Evolutionary conservation across 1,140 invertebrate genomes (phyloP).

Genomic region (Euura lappo): DNA sequence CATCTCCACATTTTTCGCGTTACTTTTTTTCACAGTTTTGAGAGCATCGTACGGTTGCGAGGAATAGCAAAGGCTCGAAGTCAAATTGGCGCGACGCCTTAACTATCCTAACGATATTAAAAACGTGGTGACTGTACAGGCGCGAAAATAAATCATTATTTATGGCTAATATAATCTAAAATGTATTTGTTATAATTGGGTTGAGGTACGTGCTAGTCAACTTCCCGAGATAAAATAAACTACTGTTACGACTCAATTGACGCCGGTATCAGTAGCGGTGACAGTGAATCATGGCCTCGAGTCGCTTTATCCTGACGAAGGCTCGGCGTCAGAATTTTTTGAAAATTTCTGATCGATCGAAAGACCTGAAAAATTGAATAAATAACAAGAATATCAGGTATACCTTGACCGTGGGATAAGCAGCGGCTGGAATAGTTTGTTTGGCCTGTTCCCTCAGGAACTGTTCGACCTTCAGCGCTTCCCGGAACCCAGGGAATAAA

Average conservation of each 20-base stretch:
- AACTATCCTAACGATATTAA: neutral
- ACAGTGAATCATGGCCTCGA: neutral
- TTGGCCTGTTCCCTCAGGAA: slow-evolving; percentile 65
- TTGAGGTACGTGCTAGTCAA: neutral
- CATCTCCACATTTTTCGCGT: too few species aligned
- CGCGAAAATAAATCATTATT: neutral
- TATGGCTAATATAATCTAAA: neutral
- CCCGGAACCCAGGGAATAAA: slow-evolving; percentile 87
- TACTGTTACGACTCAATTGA: neutral
- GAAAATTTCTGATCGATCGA: neutral
- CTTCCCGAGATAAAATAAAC: too few species aligned
- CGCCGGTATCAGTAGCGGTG: neutral
- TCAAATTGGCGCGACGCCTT: neutral
- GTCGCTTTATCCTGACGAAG: neutral
- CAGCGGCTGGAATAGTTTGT: slow-evolving; percentile 61
- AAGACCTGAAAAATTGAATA: neutral
- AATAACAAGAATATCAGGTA: slow-evolving; percentile 20
- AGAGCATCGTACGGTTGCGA: too few species aligned
- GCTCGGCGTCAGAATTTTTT: neutral
- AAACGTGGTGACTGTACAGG: neutral
- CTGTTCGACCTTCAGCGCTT: slow-evolving; percentile 79
- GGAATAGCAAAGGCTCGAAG: neutral
- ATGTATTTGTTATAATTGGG: neutral
- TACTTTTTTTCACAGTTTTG: too few species aligned
- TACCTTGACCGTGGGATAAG: slow-evolving; percentile 59